Base-by-base conservation (phyloP, 2,888 invertebrate genomes). In the Eupithecia subfuscata region DNA sequence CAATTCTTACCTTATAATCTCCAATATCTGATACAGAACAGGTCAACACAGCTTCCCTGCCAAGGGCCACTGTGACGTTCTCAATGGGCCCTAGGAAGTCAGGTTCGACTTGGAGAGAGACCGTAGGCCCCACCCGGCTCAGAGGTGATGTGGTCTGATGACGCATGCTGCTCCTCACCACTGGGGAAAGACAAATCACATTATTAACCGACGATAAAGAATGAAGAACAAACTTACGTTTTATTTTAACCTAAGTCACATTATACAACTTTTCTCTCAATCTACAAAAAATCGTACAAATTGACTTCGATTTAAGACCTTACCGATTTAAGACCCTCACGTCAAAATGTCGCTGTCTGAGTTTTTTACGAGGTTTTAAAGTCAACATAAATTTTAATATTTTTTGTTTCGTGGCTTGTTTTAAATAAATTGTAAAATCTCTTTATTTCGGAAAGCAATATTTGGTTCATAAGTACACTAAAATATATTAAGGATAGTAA, bases 11-110 rank as follows among this genome's bases (percentile, higher is more conserved):
- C 96, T 97, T 97, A 90, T 96, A 97, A 85, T 96, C 96, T 67
- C 97, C 97, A 75, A 97, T 94, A 83, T 97, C 96, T 56, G 96
- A 96, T 6, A 97, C 97, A 45, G 96, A 96, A 86, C 97, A 97
- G 74, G 96, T 96, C 11, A 97, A 95, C 8, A 97, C 93, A 0
- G 97, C 97, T 85, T 97, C 97, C 75, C 97, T 95, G 52, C 97
- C 97, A 40, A 97, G 95, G 9, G 97, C 96, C 12, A 97, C 97
- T 0, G 97, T 97, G 80, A 97, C 96, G 88, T 97, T 97, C 80
- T 96, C 95, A 78, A 97, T 97, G 43, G 96, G 96, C 67, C 96
- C 96, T 70, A 95, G 92, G 88, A 97, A 97, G 86, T 96, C 96
- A 0, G 97, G 97, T 80, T 95, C 96, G 37, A 91, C 86, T 78